phyloP scores from a whole-genome alignment of 2,113 vertebrate genomes.

The Coptodon bakossiorum region DNA sequence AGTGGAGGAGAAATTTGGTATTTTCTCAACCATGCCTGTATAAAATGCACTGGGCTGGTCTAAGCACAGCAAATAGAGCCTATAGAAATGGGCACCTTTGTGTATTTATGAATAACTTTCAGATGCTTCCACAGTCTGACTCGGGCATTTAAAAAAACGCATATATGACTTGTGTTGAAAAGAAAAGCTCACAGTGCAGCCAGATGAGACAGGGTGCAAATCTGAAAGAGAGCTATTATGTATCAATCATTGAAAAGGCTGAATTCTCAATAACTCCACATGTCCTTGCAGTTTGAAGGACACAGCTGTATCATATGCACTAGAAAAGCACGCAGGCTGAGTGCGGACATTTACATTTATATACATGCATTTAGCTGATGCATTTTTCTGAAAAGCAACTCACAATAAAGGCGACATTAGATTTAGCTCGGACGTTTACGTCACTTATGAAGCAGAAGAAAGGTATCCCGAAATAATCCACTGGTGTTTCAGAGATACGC shows the following conservation, averaged over 20 bases:
- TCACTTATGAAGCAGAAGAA: not conserved
- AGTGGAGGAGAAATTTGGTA: not conserved
- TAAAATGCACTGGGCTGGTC: not conserved
- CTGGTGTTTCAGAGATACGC: accelerated
- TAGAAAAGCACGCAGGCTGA: not conserved
- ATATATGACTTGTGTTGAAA: not conserved
- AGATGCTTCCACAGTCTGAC: not conserved
- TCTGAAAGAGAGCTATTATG: not conserved
- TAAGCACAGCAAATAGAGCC: not conserved
- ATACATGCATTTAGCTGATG: slow-evolving; percentile 8
- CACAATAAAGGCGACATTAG: not conserved
- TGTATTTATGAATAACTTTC: not conserved
- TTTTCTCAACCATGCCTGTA: not conserved
- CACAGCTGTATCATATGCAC: not conserved
- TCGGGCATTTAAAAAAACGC: not conserved
- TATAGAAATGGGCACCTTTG: not conserved
- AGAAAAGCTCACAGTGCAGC: not conserved
- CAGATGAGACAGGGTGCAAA: not conserved
- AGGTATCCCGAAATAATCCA: not conserved
- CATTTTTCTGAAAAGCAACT: not conserved
- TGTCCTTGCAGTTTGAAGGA: slow-evolving; percentile 37
- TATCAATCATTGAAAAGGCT: slow-evolving; percentile 1
- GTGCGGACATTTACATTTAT: slow-evolving; percentile 18
- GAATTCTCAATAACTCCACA: not conserved
- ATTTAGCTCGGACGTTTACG: not conserved